Conservation (phyloP, 2,888 invertebrate species). For the Lottia gigantea region DNA sequence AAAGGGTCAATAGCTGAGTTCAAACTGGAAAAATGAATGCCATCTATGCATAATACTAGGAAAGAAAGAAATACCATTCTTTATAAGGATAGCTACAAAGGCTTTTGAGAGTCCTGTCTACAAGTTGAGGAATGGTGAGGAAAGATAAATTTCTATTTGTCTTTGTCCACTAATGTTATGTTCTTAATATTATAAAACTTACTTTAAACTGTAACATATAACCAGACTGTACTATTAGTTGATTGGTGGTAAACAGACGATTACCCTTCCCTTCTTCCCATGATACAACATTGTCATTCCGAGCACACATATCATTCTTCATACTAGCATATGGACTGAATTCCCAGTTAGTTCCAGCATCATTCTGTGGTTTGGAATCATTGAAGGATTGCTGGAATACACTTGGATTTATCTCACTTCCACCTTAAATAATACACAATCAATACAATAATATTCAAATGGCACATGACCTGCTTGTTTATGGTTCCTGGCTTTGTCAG, state of each 20-base stretch:
- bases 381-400: conserved; percentile 62
- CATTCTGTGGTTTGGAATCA: conserved; percentile 26
- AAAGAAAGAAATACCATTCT: too few species aligned
- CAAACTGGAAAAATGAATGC: too few species aligned
- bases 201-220: conserved; percentile 70
- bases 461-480: too few species aligned
- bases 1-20: too few species aligned
- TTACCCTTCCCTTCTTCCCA: conserved; percentile 57
- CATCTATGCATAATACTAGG: too few species aligned
- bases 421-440: conserved; percentile 43
- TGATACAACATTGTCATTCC: conserved; percentile 46
- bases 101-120: too few species aligned
- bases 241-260: conserved; percentile 64
- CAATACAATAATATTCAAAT: neutral
- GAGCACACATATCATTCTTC: conserved; percentile 44
- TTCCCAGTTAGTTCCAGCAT: conserved; percentile 49
- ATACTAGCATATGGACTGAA: conserved; percentile 59
- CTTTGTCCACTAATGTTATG: too few species aligned
- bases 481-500: too few species aligned
- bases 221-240: conserved; percentile 65
- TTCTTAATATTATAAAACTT: neutral
- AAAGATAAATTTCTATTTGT: too few species aligned
- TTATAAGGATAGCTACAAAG: too few species aligned
- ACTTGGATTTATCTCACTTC: conserved; percentile 67
- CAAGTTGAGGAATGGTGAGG: too few species aligned